Evolutionary conservation across 2,888 invertebrate genomes (phyloP), one percentile per base, ranked within the genome.

Genomic region (Plemyria rubiginata): DNA sequence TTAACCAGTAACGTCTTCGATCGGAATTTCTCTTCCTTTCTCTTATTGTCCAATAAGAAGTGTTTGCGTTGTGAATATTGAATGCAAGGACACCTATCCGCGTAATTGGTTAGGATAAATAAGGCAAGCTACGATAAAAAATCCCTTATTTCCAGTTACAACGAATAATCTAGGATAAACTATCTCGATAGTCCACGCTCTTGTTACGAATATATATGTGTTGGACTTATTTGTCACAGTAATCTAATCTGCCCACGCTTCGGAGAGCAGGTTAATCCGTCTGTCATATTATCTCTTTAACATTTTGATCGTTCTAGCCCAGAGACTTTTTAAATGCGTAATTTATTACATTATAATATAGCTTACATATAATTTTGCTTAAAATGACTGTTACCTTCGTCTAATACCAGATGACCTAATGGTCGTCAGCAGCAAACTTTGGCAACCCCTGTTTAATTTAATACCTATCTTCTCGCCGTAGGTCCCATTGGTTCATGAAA

Each of bases 231-330:
- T 64, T 60, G 60, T 65, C 60, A 57, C 51, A 41, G 62, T 62
- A 62, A 70, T 70, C 70, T 70, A 65, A 70, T 70, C 66, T 58
- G 32, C 54, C 54, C 56, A 58, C 62, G 57, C 54, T 61, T 58
- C 59, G 41, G 22, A 54, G 66, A 66, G 60, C 56, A 60, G 40
- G 63, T 49, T 66, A 60, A 68, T 68, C 70, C 57, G 46, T 50
- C 62, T 49, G 62, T 66, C 28, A 49, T 65, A 66, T 60, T 65
- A 66, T 60, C 51, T 61, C 65, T 62, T 13, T 56, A 62, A 55
- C 51, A 60, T 54, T 59, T 32, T 53, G 40, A 54, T 52, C 46
- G 49, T 62, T 62, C 55, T 54, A 52, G 16, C 29, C 48, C 46
- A 29, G 29, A 53, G 53, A 45, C 50, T 56, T 54, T 46, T 36